Evolutionary conservation across 2,113 vertebrate species (phyloP).

Genomic region (Pseudopodoces humilis): DNA sequence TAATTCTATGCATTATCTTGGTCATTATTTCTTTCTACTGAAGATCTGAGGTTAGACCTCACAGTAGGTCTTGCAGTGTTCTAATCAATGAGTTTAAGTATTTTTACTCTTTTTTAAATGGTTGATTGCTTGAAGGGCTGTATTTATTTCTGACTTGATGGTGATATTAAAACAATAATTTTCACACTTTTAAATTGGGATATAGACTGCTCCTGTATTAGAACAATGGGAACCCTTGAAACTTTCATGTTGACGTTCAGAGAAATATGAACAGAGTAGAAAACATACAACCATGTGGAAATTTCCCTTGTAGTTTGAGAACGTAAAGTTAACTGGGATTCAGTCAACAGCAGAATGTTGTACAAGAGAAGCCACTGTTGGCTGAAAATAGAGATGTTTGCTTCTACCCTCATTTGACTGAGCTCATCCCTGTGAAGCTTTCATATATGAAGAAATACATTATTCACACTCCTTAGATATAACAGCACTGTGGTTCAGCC

Average conservation of each 20-base stretch:
- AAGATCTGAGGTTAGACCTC: not conserved
- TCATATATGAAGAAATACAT: constrained; percentile 68
- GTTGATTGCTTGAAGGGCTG: not conserved
- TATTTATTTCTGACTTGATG: not conserved
- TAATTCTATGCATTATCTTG: too few relatives aligned
- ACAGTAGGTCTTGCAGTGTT: not conserved
- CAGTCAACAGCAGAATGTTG: not conserved
- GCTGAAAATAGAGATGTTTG: constrained; percentile 65
- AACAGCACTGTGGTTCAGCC: constrained; percentile 37
- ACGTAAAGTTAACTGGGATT: not conserved
- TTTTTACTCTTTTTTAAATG: not conserved
- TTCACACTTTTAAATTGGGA: not conserved
- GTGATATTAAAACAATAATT: not conserved
- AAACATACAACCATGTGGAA: not conserved
- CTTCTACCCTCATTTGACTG: constrained; percentile 29
- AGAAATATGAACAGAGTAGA: not conserved
- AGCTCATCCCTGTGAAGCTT: constrained; percentile 4
- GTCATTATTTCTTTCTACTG: not conserved
- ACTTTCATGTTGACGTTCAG: not conserved
- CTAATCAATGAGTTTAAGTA: not conserved
- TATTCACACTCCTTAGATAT: constrained; percentile 41
- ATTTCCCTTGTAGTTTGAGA: not conserved
- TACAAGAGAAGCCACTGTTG: constrained; percentile 1
- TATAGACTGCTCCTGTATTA: not conserved
- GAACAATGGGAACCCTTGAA: not conserved